Percentiles rank a stretch among this genome's conserved stretches.
Conservation (phyloP, 2,113 vertebrate species). For the Lophius piscatorius region DNA sequence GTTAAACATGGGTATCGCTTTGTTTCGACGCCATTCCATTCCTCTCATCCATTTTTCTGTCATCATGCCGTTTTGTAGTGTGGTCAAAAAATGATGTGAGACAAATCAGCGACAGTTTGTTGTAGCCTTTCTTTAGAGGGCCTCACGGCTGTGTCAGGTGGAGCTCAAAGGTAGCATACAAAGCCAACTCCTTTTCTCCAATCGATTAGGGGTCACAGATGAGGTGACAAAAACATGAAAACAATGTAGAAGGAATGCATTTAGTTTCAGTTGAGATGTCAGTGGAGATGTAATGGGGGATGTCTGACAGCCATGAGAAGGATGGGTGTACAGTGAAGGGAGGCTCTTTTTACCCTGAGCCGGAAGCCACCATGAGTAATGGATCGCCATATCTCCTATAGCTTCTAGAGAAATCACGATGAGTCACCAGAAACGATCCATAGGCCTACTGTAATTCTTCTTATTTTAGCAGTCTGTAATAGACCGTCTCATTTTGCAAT, state of each 20-base stretch:
- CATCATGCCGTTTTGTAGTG: background rate
- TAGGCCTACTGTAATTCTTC: no score
- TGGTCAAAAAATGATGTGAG: slow-evolving; percentile 30
- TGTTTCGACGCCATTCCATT: background rate
- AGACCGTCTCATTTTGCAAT: no score
- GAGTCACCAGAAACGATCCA: background rate
- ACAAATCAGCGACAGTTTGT: slow-evolving; percentile 14
- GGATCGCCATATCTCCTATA: background rate
- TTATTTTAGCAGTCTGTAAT: no score
- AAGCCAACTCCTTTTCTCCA: background rate
- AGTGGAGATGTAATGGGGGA: background rate
- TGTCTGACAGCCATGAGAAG: background rate
- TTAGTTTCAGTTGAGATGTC: background rate
- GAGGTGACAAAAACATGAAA: background rate
- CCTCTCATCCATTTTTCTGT: slow-evolving; percentile 6
- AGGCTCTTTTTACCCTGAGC: background rate
- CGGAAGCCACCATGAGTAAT: background rate
- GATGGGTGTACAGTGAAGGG: background rate
- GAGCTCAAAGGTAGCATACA: background rate
- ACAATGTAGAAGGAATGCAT: background rate
- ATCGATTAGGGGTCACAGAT: slow-evolving; percentile 2
- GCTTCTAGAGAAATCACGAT: background rate
- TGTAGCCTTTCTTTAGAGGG: background rate
- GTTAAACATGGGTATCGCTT: slow-evolving; percentile 9
- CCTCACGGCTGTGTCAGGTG: slow-evolving; percentile 13